Evolutionary conservation across 2,888 invertebrate species (phyloP), one percentile per base, ranked within the genome.

Genomic region (Eudasyphora cyanicolor): DNA sequence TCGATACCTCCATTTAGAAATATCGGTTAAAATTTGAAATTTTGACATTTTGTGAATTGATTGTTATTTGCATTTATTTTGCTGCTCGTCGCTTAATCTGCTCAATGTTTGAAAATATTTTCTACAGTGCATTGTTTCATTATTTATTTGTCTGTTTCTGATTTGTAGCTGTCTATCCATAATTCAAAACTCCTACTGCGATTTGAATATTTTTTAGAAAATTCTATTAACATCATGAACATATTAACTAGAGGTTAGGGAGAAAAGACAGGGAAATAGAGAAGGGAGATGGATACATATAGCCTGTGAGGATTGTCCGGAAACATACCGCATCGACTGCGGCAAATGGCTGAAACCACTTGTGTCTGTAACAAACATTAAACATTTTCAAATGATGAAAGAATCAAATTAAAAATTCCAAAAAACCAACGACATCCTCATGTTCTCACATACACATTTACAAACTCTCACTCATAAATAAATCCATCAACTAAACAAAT

Each of bases 381-480:
- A 79, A 77, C 77, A 83, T 70, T 69, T 51, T 71, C 54, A 45
- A 51, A 69, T 35, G 69, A 70, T 77, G 77, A 77, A 77, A 62
- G 77, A 83, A 83, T 83, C 80, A 83, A 83, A 83, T 83, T 83
- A 83, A 83, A 83, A 83, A 80, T 77, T 80, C 77, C 80, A 78
- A 76, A 51, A 49, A 62, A 21, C 57, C 32, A 64, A 38, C 64
- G 64, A 38, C 64, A 64, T 35, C 8, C 62, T n/a, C n/a, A n/a
- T n/a, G n/a, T n/a, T n/a, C n/a, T n/a, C n/a, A n/a, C n/a, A 32
- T 1, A 60, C 60, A 2, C 14, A 27, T 12, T 32, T 6, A 10
- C 8, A 49, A n/a, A 49, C 49, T 1, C 17, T 24, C 12, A 38
- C 32, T 12, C 62, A 51, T 17, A 75, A 27, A 77, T 75, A 77